Evolutionary conservation across 2,113 vertebrate genomes (phyloP).

Genomic region (Mustela nigripes): DNA sequence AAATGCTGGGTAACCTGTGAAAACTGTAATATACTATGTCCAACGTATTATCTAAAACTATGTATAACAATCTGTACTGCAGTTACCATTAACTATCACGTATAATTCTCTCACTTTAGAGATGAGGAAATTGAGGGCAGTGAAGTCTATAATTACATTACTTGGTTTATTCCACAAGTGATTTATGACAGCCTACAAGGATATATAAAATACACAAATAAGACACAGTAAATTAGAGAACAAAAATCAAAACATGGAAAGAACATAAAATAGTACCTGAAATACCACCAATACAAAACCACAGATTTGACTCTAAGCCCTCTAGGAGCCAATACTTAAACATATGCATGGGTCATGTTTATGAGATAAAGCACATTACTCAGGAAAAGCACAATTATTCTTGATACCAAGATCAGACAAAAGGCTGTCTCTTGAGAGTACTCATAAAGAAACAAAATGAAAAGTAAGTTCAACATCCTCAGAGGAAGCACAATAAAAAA

Average conservation of each 20-base stretch:
- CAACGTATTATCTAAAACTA: constrained; percentile 34
- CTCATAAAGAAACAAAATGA: constrained; percentile 32
- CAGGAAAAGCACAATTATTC: constrained; percentile 31
- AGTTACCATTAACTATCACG: background rate
- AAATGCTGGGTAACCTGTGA: background rate
- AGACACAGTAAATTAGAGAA: constrained; percentile 48
- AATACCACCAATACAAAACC: constrained; percentile 52
- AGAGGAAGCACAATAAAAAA: background rate
- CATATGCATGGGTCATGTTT: background rate
- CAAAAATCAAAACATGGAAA: constrained; percentile 52
- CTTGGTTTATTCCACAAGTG: constrained; percentile 32
- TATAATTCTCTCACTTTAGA: constrained; percentile 29
- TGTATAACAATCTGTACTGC: background rate
- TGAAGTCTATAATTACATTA: background rate
- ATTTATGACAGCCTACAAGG: background rate
- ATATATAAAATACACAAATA: constrained; percentile 57
- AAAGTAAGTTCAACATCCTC: constrained; percentile 37
- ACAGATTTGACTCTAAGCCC: constrained; percentile 37
- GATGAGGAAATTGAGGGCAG: constrained; percentile 33
- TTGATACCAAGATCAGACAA: constrained; percentile 6
- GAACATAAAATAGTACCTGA: constrained; percentile 34
- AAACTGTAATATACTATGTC: background rate
- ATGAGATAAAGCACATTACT: background rate
- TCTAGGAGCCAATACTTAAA: background rate
- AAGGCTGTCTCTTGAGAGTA: background rate